Conservation (phyloP, 2,797 vertebrate species). For the Syngnathus acus region DNA sequence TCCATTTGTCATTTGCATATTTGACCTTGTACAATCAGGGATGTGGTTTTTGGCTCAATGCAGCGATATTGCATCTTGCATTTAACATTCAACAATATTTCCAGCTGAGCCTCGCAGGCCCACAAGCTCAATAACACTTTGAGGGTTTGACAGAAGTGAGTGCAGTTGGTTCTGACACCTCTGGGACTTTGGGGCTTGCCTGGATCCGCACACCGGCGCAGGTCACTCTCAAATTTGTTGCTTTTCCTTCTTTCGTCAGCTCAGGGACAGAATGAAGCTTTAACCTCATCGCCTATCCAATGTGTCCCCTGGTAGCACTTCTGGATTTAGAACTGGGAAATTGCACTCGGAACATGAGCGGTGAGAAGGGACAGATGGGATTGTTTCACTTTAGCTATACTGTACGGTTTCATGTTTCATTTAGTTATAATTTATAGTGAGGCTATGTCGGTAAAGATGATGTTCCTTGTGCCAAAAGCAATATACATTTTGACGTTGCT, state of each 20-base stretch:
- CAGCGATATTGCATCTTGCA: conserved; percentile 54
- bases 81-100: conserved; percentile 70
- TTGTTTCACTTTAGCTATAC: conserved; percentile 15
- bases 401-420: background rate
- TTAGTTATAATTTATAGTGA: background rate
- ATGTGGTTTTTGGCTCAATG: conserved; percentile 48
- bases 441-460: conserved; percentile 4
- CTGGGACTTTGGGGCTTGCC: conserved; percentile 57
- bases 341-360: conserved; percentile 59
- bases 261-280: conserved; percentile 79
- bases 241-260: conserved; percentile 66
- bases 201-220: conserved; percentile 67
- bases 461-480: background rate
- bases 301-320: conserved; percentile 68
- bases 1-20: conserved; percentile 21
- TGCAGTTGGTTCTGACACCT: conserved; percentile 66
- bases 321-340: conserved; percentile 71
- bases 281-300: conserved; percentile 79
- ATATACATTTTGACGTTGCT: background rate
- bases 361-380: conserved; percentile 44
- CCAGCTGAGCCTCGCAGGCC: conserved; percentile 63
- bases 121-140: conserved; percentile 72
- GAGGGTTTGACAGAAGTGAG: conserved; percentile 64
- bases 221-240: conserved; percentile 74
- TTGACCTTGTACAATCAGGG: conserved; percentile 37